These are phyloP conservation scores for Scelioninae gen. 2 DNA, from an alignment of 2,888 invertebrate species.

Conservation along the genomic window DNA sequence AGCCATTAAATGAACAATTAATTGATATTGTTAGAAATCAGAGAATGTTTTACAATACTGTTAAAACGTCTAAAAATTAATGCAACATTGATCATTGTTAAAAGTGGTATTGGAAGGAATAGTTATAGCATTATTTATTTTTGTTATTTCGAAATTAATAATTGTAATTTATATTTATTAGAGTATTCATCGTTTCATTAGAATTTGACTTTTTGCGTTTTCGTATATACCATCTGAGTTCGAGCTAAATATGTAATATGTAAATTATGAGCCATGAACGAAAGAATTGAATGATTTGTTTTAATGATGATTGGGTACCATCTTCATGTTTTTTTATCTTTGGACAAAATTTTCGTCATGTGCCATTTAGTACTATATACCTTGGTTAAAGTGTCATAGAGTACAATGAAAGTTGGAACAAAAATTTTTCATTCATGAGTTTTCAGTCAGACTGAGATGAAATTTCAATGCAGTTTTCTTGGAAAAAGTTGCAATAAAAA, in stretches of 20 bases:
- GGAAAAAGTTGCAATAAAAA: too few relatives aligned
- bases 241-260: neutral
- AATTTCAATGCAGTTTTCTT: too few relatives aligned
- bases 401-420: too few relatives aligned
- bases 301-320: too few relatives aligned
- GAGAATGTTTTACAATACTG: neutral
- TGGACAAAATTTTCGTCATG: neutral
- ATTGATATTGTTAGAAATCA: neutral
- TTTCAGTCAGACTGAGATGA: too few relatives aligned
- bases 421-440: too few relatives aligned
- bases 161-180: constrained; percentile 20
- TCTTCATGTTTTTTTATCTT: neutral
- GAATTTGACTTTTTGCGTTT: neutral
- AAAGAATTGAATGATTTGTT: neutral
- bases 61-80: neutral
- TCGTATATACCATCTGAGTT: too few relatives aligned
- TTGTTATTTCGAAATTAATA: constrained; percentile 6
- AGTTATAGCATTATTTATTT: constrained; percentile 10
- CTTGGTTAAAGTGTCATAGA: too few relatives aligned
- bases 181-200: neutral
- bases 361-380: constrained; percentile 16
- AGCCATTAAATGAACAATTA: neutral
- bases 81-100: neutral
- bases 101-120: neutral
- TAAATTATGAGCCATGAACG: neutral